Base-by-base conservation (phyloP, 2,113 vertebrate species). In the Actenoides lindsayi region DNA sequence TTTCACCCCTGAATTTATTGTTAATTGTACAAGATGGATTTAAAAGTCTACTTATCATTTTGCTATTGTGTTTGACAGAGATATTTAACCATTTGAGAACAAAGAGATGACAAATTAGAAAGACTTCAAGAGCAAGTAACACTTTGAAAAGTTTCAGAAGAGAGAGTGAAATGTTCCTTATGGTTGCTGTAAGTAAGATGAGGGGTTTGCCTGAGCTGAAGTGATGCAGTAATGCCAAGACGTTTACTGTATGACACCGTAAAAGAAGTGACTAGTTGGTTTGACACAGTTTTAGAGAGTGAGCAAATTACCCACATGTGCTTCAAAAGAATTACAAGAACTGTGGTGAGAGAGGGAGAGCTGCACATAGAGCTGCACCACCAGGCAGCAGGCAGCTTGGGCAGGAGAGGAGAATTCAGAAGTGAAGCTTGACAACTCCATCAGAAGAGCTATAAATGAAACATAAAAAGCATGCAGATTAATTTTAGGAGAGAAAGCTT, bases 181-280 rank as follows among this genome's bases (percentile, higher is more conserved):
- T 17, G 23, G 8, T 83, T 1, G 0, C 8, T 63, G 0, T 37
- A n/a, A 59, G 0, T 37, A n/a, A 62, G n/a, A 41, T 7, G 9
- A 62, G 41, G 25, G 37, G 83, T 92, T 90, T 68, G 16, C 53
- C 33, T 42, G 16, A 25, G 12, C n/a, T 25, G 10, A 63, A 17
- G 21, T 1, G 3, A 41, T 70, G 19, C 11, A 35, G 31, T 54
- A 86, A 46, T 51, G 16, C 54, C 37, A 74, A 92, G 24, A n/a
- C 7, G 21, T 79, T 80, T 77, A 15, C 10, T 35, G 5, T n/a
- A 50, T 63, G n/a, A 44, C 73, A 2, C 9, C 30, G 10, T 67
- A 51, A 85, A 63, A 56, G 16, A 75, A 92, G 33, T 46, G 19
- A 30, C 25, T 56, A n/a, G 70, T 53, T 44, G 15, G 10, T 65